Conservation (phyloP, 1,140 invertebrate genomes). For the Drusus annulatus region DNA sequence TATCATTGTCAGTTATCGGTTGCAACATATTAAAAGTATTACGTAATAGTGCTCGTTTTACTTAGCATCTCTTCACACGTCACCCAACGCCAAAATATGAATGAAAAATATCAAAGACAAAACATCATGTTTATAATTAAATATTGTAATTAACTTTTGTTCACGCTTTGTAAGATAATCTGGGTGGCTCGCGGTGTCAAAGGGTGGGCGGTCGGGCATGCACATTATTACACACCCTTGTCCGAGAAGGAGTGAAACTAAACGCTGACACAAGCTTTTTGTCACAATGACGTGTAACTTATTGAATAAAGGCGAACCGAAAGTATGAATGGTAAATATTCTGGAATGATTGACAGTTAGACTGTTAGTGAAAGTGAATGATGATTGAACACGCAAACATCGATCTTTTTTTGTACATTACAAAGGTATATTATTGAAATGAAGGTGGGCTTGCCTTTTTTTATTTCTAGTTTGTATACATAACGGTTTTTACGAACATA, state of each 20-base stretch:
- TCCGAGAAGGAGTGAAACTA: slow-evolving; percentile 11
- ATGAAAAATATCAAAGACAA: too few relatives aligned
- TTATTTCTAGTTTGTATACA: too few relatives aligned
- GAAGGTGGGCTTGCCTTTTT: too few relatives aligned
- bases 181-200: slow-evolving; percentile 15
- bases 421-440: too few relatives aligned
- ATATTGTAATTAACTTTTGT: slow-evolving; percentile 9
- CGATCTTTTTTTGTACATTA: not conserved
- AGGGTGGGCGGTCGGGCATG: slow-evolving; percentile 16
- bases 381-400: not conserved
- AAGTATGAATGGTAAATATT: not conserved
- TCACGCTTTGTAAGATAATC: slow-evolving; percentile 39
- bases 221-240: slow-evolving; percentile 5
- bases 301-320: not conserved
- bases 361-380: not conserved
- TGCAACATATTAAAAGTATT: too few relatives aligned
- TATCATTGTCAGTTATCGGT: too few relatives aligned
- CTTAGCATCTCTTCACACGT: too few relatives aligned
- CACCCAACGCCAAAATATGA: too few relatives aligned
- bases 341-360: too few relatives aligned
- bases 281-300: not conserved
- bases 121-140: not conserved
- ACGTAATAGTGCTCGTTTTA: too few relatives aligned
- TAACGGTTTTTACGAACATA: too few relatives aligned
- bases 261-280: slow-evolving; percentile 9